Conservation (phyloP, 2,113 vertebrate species). For the Aldabrachelys gigantea region DNA sequence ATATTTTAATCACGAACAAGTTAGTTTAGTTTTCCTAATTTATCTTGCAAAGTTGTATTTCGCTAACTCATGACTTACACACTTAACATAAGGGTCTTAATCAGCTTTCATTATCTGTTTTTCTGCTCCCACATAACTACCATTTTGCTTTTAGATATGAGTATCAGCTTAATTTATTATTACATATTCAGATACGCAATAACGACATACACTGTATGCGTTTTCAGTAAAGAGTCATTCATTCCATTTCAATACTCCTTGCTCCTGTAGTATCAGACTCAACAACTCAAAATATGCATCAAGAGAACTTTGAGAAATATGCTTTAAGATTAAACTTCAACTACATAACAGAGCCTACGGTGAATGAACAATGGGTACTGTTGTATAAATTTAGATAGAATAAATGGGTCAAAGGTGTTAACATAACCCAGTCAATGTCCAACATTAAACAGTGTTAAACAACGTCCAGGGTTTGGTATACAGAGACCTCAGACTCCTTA, state of each 20-base stretch:
- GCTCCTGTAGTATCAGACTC: background rate
- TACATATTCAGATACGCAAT: background rate
- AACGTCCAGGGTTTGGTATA: too few relatives aligned
- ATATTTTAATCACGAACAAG: conserved; percentile 6
- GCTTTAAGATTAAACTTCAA: too few relatives aligned
- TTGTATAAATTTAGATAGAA: too few relatives aligned
- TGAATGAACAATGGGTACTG: too few relatives aligned
- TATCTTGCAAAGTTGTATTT: background rate
- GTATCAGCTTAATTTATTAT: background rate
- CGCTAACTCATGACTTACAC: conserved; percentile 17
- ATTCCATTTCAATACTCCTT: background rate
- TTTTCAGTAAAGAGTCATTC: background rate
- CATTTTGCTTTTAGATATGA: background rate
- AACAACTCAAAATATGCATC: background rate
- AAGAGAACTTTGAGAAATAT: too few relatives aligned
- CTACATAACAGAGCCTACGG: too few relatives aligned
- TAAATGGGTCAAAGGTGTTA: too few relatives aligned
- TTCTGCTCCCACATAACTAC: background rate
- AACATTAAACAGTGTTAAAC: too few relatives aligned
- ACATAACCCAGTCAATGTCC: too few relatives aligned
- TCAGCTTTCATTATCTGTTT: background rate
- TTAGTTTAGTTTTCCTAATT: conserved; percentile 27
- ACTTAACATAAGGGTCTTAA: background rate
- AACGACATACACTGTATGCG: background rate
- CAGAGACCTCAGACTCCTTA: too few relatives aligned